Percentiles rank a stretch among this genome's conserved stretches.
These are phyloP conservation scores for Hippasteria phrygiana DNA, from an alignment of 53 echinoderm and acorn worm species.

Conservation along the genomic window DNA sequence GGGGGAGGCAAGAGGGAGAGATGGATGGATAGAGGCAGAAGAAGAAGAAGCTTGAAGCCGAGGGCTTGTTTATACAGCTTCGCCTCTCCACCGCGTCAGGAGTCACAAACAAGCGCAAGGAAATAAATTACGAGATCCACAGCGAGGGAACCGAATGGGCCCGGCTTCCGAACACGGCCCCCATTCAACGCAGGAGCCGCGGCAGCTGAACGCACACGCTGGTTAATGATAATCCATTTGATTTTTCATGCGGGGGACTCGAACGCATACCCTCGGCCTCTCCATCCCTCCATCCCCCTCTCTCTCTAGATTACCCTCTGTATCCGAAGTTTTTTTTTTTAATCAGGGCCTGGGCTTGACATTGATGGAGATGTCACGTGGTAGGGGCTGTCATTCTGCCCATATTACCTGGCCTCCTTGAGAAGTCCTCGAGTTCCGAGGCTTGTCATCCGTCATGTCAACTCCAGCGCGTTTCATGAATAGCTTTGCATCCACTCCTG, in stretches of 20 bases:
- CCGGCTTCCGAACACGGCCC: not conserved
- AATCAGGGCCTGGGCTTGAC: constrained; percentile 51
- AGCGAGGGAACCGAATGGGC: constrained; percentile 32
- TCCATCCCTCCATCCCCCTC: constrained; percentile 8
- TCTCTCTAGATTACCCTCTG: not conserved
- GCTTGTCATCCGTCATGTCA: constrained; percentile 69
- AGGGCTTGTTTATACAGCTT: constrained; percentile 75
- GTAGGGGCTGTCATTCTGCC: constrained; percentile 55
- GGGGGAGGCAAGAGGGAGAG: not conserved
- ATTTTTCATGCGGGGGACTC: constrained; percentile 62
- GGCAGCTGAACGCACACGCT: constrained; percentile 87
- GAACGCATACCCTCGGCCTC: not conserved
- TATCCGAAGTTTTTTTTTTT: constrained; percentile 34
- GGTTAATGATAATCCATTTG: constrained; percentile 92
- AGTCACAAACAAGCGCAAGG: constrained; percentile 75
- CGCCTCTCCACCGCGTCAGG: constrained; percentile 72
- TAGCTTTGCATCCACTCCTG: constrained; percentile 33
- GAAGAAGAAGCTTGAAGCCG: constrained; percentile 49
- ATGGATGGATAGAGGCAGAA: constrained; percentile 12
- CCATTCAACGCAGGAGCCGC: constrained; percentile 17
- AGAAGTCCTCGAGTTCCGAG: constrained; percentile 54
- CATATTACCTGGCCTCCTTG: constrained; percentile 54
- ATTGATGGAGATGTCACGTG: constrained; percentile 69
- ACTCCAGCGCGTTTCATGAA: constrained; percentile 41
- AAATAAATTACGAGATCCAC: constrained; percentile 68